Base-by-base conservation (phyloP, 2,888 invertebrate species). In the Acronicta psi region DNA sequence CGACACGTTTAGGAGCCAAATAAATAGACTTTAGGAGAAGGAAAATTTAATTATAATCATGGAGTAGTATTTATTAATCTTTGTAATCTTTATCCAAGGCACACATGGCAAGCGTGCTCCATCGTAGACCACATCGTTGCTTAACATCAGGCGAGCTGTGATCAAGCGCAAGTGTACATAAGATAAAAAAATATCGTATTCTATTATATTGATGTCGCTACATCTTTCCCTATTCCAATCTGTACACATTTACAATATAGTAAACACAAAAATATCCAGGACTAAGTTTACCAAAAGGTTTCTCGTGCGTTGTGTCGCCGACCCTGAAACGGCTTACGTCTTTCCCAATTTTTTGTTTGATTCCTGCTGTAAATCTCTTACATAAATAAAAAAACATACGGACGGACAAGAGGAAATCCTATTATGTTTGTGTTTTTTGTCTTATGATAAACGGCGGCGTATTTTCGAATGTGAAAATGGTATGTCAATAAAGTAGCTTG, bases 291-390 rank as follows among this genome's bases (percentile, higher is more conserved):
- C 57, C 47, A 44, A 62, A 57, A 61, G 63, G 47, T 68, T 66
- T 74, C 49, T 40, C 50, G 43, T 55, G 31, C 44, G 40, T 64
- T 62, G 17, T 57, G 17, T 44, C 54, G 11, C n/a, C 50, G 47
- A 61, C 62, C 64, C 60, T 60, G 66, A 59, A 59, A 47, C 64
- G 59, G 67, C 51, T 73, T 71, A 76, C 44, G 49, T 60, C 60
- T 61, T 70, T 40, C 40, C 58, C 58, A 59, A 59, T 69, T 65
- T 69, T 71, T 75, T 67, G 58, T 75, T 71, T 59, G 67, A 73
- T 65, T 71, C 42, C 44, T 58, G 34, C 50, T 61, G 31, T 54
- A 49, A 55, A 67, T 63, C 65, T 69, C 40, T 47, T 60, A 34
- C 40, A 46, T 49, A 75, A 70, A 70, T 59, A 59, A 59, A 59